Evolutionary conservation across 2,797 vertebrate species (phyloP).

Genomic region (Hippocampus kuda): DNA sequence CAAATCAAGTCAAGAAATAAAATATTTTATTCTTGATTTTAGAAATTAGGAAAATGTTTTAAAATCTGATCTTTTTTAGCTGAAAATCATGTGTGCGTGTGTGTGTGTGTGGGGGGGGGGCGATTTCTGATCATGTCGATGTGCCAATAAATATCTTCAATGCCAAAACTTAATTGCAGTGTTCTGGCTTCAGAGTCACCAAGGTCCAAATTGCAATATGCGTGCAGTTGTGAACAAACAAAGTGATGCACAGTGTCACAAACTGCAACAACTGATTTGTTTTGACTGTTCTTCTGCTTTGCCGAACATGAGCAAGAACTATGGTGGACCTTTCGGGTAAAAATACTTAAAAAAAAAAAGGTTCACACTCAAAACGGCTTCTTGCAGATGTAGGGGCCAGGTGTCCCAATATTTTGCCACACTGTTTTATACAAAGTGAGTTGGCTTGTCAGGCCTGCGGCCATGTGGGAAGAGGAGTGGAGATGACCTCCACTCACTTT

Average conservation of each 20-base stretch:
- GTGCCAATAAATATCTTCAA: too few species aligned
- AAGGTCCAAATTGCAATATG: neutral
- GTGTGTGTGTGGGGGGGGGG: too few species aligned
- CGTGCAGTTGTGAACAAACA: neutral
- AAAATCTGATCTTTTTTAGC: too few species aligned
- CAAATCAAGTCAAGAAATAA: too few species aligned
- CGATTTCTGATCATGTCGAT: too few species aligned
- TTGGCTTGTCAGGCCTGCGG: neutral
- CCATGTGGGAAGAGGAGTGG: neutral
- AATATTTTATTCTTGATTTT: too few species aligned
- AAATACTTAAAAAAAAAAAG: neutral
- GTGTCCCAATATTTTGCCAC: neutral
- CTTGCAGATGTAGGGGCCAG: neutral
- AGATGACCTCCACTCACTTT: slow-evolving; percentile 2
- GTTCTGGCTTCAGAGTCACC: neutral
- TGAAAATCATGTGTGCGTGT: too few species aligned
- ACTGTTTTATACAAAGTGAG: neutral
- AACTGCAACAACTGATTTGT: neutral
- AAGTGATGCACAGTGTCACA: neutral
- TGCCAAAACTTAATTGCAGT: neutral
- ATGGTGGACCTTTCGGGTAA: neutral
- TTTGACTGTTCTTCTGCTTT: neutral
- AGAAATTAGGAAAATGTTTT: too few species aligned
- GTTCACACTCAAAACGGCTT: neutral
- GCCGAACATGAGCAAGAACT: neutral